Base-by-base conservation (phyloP, 2,888 invertebrate species). In the Pyrgus malvae region DNA sequence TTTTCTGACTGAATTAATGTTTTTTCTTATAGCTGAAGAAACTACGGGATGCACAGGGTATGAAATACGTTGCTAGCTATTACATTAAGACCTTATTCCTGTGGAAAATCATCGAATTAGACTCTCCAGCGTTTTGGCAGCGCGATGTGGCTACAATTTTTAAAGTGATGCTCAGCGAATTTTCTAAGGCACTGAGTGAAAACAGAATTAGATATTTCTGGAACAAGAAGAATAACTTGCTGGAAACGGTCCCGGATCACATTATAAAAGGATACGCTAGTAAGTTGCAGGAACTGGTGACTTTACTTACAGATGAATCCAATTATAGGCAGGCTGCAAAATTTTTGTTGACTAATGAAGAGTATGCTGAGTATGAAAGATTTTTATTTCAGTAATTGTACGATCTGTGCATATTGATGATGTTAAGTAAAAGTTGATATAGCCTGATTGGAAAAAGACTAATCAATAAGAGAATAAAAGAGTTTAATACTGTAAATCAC, bases 11-110 rank as follows among this genome's bases (percentile, higher is more conserved):
- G 23, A 6, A 4, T 23, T 23, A 23, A 3, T 23, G 23, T 6
- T 6, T 23, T 4, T 23, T 23, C 6, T 23, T 68, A 16, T 73
- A 87, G 87, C 37, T 86, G 1, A 88, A 93, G 77, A 91, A 91
- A 72, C 65, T 92, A 1, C 83, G 92, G 2, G 91, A 92, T 61
- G 69, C 76, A 0, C 76, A 76, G 33, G 68, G 70, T 0, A 88
- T 91, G 81, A 61, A 76, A 0, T 71, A 72, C 6, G 78, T 92
- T n/a, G 85, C 91, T 0, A 92, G 92, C 60, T 92, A 93, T 61
- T 91, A 87, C 48, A 87, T 92, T 1, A 92, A 93, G 66, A 92
- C 91, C 0, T 57, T 92, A 0, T 88, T 90, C 63, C 81, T 90
- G 46, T 86, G 84, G 75, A 85, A 87, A 59, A 69, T 78, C 8